Conservation (phyloP, 1,140 invertebrate genomes). For the Leptinotarsa lineolata region DNA sequence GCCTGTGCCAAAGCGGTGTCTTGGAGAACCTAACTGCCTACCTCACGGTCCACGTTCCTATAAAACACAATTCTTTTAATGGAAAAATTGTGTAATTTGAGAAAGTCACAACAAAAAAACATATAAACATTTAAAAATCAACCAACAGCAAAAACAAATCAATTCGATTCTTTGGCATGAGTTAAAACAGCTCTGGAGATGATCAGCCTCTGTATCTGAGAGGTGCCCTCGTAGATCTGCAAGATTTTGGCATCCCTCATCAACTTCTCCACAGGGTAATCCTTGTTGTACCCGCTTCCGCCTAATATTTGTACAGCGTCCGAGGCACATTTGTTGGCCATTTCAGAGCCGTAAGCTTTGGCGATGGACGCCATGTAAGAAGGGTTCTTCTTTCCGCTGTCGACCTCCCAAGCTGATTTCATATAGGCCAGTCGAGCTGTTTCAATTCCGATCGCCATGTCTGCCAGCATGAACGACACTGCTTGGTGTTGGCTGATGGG, state of each 20-base stretch:
- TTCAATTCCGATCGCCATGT: conserved; percentile 92
- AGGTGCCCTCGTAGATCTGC: conserved; percentile 97
- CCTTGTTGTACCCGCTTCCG: conserved; percentile 94
- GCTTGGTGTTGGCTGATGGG: conserved; percentile 84
- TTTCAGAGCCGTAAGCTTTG: conserved; percentile 87
- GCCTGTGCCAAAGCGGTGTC: too few species aligned
- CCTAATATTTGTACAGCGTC: conserved; percentile 97
- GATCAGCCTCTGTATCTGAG: conserved; percentile 94
- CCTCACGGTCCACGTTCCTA: too few species aligned
- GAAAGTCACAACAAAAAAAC: too few species aligned
- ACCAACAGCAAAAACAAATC: neutral
- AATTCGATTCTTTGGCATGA: conserved; percentile 58
- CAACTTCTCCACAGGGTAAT: conserved; percentile 96
- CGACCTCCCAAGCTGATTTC: conserved; percentile 84
- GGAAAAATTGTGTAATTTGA: too few species aligned
- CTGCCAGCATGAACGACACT: conserved; percentile 90
- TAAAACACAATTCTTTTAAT: too few species aligned
- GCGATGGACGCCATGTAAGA: conserved; percentile 89
- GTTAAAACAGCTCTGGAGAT: conserved; percentile 73
- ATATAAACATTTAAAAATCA: too few species aligned
- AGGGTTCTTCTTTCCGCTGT: conserved; percentile 72
- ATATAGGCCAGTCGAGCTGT: conserved; percentile 81
- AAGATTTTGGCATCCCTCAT: conserved; percentile 99
- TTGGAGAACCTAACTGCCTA: too few species aligned
- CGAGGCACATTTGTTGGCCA: conserved; percentile 90